Conservation (phyloP, 23 tunicate species). For the Styela clava region DNA sequence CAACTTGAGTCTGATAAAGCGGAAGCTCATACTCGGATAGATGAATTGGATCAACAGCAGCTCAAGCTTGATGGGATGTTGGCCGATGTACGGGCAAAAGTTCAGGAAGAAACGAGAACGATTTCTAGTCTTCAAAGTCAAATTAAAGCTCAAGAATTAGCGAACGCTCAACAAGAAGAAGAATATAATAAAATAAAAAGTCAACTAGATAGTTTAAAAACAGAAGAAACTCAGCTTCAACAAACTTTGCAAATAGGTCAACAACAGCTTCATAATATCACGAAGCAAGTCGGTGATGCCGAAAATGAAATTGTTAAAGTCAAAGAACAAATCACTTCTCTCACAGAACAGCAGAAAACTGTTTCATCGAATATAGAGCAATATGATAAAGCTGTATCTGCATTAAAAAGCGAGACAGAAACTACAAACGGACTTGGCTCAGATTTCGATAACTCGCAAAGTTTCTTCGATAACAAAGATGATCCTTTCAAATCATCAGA, state of each 20-base stretch:
- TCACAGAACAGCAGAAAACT: slow-evolving; percentile 49
- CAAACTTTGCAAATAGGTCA: slow-evolving; percentile 64
- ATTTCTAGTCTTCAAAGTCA: slow-evolving; percentile 6
- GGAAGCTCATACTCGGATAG: slow-evolving; percentile 77
- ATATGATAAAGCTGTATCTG: slow-evolving; percentile 78
- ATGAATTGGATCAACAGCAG: slow-evolving; percentile 77
- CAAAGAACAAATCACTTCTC: slow-evolving; percentile 35
- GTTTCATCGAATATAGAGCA: slow-evolving; percentile 78
- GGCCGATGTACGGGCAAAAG: slow-evolving; percentile 59
- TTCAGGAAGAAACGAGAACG: slow-evolving; percentile 65
- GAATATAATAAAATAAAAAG: slow-evolving; percentile 9
- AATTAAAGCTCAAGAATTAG: slow-evolving; percentile 19
- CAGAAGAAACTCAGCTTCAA: slow-evolving; percentile 78
- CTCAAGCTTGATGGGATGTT: slow-evolving; percentile 75
- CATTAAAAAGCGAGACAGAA: slow-evolving; percentile 51
- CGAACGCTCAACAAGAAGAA: slow-evolving; percentile 22
- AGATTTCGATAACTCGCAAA: neutral
- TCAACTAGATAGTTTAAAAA: slow-evolving; percentile 36
- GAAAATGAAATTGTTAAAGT: slow-evolving; percentile 61
- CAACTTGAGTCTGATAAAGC: slow-evolving; percentile 85
- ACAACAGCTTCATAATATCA: slow-evolving; percentile 54
- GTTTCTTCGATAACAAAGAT: neutral
- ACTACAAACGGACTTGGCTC: neutral
- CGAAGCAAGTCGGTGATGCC: slow-evolving; percentile 48
- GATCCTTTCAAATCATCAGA: slow-evolving; percentile 4